Conservation (phyloP, 2,797 vertebrate genomes). For the Onychomys torridus region DNA sequence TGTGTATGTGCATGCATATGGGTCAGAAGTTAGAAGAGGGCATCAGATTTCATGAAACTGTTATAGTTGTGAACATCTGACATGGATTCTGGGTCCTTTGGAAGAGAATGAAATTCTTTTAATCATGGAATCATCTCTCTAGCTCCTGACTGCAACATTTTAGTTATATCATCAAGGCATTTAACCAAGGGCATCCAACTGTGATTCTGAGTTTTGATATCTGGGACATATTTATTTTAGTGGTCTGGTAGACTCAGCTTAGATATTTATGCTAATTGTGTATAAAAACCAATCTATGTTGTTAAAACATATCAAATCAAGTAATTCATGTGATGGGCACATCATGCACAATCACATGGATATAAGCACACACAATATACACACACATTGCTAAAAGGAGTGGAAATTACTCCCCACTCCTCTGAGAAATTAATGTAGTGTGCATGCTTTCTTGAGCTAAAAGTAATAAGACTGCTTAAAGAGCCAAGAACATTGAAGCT, state of each 20-base stretch:
- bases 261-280: conserved; percentile 29
- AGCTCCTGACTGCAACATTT: neutral
- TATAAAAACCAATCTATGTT: conserved; percentile 13
- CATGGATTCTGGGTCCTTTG: neutral
- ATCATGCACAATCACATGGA: neutral
- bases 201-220: conserved; percentile 52
- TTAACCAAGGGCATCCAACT: conserved; percentile 10
- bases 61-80: neutral
- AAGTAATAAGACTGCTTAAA: conserved; percentile 28
- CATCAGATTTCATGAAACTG: neutral
- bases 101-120: neutral
- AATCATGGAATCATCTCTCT: neutral
- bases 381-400: neutral
- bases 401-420: neutral
- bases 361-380: neutral
- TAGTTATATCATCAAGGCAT: neutral
- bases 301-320: neutral
- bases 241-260: neutral
- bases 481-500: conserved; percentile 49
- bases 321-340: neutral
- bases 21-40: neutral
- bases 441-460: neutral
- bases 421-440: neutral
- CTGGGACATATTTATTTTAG: conserved; percentile 45
- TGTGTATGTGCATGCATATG: neutral